A percentile compares a stretch with the other conserved stretches of the same genome.
Evolutionary conservation across 2,797 vertebrate species (phyloP).

Genomic region (Betta splendens): DNA sequence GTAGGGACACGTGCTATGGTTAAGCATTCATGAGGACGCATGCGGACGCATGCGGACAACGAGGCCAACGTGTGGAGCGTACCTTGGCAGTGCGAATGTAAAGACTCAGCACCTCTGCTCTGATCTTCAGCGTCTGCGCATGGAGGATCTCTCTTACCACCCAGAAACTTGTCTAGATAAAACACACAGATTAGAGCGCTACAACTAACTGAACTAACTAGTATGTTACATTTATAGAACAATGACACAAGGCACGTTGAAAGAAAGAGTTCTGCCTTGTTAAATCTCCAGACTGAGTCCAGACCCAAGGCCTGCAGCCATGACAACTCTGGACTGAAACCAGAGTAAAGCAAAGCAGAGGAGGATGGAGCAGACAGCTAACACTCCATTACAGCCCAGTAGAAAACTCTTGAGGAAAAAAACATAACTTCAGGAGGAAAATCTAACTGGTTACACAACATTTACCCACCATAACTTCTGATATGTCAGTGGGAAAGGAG

Average conservation of each 20-base stretch:
- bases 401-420: constrained; percentile 32
- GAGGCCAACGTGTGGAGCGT: constrained; percentile 39
- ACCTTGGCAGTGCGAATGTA: constrained; percentile 99
- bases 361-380: constrained; percentile 10
- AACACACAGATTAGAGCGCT: constrained; percentile 36
- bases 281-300: constrained; percentile 20
- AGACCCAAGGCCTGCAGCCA: constrained; percentile 32
- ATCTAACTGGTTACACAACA: constrained; percentile 52
- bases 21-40: not conserved
- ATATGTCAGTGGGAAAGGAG: constrained; percentile 26
- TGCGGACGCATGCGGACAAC: too few species aligned
- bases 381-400: constrained; percentile 27
- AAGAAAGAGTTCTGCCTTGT: constrained; percentile 25
- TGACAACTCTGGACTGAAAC: constrained; percentile 25
- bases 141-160: constrained; percentile 98
- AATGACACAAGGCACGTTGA: constrained; percentile 19
- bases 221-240: constrained; percentile 6
- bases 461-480: constrained; percentile 27
- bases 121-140: constrained; percentile 97
- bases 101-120: constrained; percentile 97
- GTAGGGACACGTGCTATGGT: constrained; percentile 2
- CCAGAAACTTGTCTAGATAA: constrained; percentile 95
- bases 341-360: constrained; percentile 5
- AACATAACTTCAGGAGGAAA: constrained; percentile 19
- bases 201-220: not conserved